phyloP scores from a whole-genome alignment of 2,888 invertebrate species.

The Drosophila melanosoma region DNA sequence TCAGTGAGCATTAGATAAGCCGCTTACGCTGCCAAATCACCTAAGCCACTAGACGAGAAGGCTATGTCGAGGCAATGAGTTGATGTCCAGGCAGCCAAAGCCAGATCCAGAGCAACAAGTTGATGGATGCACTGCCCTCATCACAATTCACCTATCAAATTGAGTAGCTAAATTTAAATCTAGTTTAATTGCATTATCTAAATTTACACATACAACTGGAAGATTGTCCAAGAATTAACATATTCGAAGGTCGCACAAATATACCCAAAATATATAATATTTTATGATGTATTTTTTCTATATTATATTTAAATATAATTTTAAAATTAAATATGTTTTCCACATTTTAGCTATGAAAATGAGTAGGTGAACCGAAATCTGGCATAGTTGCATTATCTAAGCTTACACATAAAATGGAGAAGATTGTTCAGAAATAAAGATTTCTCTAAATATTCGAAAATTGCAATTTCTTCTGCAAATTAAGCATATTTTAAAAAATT shows the following conservation, averaged over 20 bases:
- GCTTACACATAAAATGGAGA: background rate
- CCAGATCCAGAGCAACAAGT: background rate
- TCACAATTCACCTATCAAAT: background rate
- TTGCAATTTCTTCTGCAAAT: background rate
- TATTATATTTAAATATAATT: too few species aligned
- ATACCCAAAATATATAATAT: too few species aligned
- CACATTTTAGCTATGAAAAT: background rate
- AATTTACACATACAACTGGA: background rate
- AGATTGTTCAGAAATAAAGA: background rate
- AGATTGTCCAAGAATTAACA: background rate
- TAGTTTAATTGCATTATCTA: background rate
- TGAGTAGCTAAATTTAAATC: background rate
- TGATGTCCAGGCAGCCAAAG: background rate
- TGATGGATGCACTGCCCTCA: background rate
- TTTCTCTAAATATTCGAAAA: background rate
- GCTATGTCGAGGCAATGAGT: background rate
- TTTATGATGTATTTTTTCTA: too few species aligned
- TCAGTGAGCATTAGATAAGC: conserved; percentile 14
- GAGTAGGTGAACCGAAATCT: background rate
- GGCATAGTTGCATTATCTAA: background rate
- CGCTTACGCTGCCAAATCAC: background rate
- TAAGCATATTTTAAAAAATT: background rate
- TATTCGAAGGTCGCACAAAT: background rate
- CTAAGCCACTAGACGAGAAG: background rate
- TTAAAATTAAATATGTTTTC: too few species aligned